phyloP scores from a whole-genome alignment of 1,140 invertebrate species.

The Lanistes nyassanus region DNA sequence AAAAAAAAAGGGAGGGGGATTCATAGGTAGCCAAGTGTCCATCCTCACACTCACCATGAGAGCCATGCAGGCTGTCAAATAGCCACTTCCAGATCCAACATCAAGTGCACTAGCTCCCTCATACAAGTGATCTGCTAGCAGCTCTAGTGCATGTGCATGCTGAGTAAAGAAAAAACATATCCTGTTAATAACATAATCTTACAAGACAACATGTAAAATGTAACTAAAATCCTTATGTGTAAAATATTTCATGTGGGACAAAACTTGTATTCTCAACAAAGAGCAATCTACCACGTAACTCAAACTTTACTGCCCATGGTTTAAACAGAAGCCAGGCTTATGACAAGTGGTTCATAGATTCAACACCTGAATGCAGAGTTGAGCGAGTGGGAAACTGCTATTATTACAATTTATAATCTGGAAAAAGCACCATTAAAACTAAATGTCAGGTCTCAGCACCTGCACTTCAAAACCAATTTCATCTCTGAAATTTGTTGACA shows the following conservation, averaged over 20 bases:
- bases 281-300: not conserved
- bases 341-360: too few species aligned
- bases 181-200: not conserved
- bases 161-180: slow-evolving; percentile 42
- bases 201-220: not conserved
- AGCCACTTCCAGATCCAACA: slow-evolving; percentile 95
- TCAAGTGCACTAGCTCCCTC: slow-evolving; percentile 85
- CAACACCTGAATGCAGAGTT: too few species aligned
- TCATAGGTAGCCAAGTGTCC: too few species aligned
- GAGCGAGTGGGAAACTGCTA: too few species aligned
- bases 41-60: slow-evolving; percentile 81
- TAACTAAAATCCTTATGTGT: not conserved
- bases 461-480: too few species aligned
- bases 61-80: slow-evolving; percentile 95
- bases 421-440: too few species aligned
- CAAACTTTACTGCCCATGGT: too few species aligned
- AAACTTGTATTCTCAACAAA: not conserved
- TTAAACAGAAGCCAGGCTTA: too few species aligned
- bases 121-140: slow-evolving; percentile 83
- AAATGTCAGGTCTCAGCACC: too few species aligned
- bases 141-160: slow-evolving; percentile 95
- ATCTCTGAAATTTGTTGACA: not conserved
- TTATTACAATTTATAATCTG: too few species aligned
- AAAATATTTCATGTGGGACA: not conserved
- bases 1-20: too few species aligned